These are phyloP conservation scores for Popillia japonica DNA, from an alignment of 1,140 invertebrate genomes.

Conservation along the genomic window DNA sequence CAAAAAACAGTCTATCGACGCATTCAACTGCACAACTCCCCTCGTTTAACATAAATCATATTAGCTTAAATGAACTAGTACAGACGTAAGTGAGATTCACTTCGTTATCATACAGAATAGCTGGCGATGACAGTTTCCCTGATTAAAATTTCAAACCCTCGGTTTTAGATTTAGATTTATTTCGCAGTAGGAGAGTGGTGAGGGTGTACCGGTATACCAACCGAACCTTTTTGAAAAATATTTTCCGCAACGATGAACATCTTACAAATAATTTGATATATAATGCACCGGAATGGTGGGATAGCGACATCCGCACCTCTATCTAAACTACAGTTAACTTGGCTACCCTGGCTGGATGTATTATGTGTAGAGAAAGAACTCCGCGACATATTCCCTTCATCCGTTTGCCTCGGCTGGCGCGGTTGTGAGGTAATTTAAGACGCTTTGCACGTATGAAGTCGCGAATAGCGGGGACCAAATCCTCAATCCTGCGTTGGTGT, in stretches of 20 bases:
- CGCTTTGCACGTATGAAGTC: constrained; percentile 9
- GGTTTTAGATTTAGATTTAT: constrained; percentile 35
- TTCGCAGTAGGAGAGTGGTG: background rate
- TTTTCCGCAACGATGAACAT: background rate
- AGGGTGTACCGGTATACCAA: background rate
- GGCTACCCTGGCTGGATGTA: background rate
- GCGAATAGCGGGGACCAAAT: background rate
- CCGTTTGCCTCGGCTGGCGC: background rate
- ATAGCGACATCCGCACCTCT: background rate
- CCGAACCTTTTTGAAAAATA: background rate
- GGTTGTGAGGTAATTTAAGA: constrained; percentile 1
- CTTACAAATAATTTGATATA: constrained; percentile 3
- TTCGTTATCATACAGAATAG: constrained; percentile 21
- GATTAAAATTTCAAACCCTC: constrained; percentile 36
- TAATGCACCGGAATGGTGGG: background rate
- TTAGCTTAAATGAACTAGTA: constrained; percentile 22
- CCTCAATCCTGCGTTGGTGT: background rate
- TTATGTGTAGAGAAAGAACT: background rate
- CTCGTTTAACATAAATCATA: constrained; percentile 25
- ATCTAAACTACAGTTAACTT: background rate
- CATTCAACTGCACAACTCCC: background rate
- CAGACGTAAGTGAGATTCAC: constrained; percentile 11
- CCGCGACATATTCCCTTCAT: background rate
- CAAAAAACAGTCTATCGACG: background rate
- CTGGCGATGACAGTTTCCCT: constrained; percentile 33